Evolutionary conservation across 2,888 invertebrate genomes (phyloP).

Genomic region (Pristionchus japonicus): DNA sequence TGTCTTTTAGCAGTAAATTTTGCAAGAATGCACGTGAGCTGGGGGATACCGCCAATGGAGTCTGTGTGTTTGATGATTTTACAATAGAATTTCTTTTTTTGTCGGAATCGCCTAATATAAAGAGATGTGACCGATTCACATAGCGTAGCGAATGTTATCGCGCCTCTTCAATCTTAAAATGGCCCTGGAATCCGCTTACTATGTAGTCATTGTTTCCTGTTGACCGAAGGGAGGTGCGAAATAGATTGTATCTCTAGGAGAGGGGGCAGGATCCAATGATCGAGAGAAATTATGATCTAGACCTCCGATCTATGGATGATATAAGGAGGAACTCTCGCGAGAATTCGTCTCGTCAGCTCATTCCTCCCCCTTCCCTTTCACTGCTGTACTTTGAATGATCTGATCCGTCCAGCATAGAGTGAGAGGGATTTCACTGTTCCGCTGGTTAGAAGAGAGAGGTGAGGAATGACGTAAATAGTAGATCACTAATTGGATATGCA

Average conservation of each 20-base stretch:
- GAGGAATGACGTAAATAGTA: background rate
- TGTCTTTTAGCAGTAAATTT: background rate
- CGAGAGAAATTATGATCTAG: background rate
- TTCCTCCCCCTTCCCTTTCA: background rate
- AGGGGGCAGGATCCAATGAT: background rate
- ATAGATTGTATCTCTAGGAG: background rate
- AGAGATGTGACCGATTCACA: background rate
- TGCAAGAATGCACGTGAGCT: background rate
- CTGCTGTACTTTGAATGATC: slow-evolving; percentile 16
- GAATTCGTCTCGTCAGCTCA: background rate
- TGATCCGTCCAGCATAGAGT: background rate
- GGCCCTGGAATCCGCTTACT: background rate
- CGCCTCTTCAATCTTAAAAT: background rate
- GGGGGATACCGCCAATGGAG: background rate
- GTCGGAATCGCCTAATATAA: background rate
- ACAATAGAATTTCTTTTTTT: background rate
- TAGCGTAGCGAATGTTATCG: background rate
- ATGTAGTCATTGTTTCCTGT: background rate
- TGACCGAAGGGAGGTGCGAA: background rate
- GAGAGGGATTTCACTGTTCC: background rate
- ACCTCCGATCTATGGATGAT: background rate
- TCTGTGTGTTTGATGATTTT: slow-evolving; percentile 14
- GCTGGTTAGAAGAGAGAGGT: background rate
- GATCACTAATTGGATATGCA: background rate
- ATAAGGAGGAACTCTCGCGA: background rate